A percentile compares a stretch with the other conserved stretches of the same genome.
phyloP scores from a whole-genome alignment of 1,140 invertebrate genomes.

The Plectrocnemia conspersa region DNA sequence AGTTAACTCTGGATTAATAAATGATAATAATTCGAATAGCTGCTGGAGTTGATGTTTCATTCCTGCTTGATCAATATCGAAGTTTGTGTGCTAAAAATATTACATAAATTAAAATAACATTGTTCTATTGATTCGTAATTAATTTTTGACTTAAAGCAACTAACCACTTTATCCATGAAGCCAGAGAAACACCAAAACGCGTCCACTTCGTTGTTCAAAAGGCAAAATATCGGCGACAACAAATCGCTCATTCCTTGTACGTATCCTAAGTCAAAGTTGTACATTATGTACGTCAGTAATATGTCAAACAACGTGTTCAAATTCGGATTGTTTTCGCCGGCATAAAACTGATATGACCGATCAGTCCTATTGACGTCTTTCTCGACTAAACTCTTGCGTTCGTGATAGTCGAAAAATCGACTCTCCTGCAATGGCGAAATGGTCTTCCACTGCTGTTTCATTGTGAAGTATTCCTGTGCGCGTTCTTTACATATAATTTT shows the following conservation, averaged over 20 bases:
- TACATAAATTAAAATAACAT: constrained; percentile 21
- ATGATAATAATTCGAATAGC: constrained; percentile 73
- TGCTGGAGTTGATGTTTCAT: constrained; percentile 92
- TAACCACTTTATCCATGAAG: constrained; percentile 94
- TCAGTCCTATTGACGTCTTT: constrained; percentile 98
- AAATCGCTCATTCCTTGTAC: constrained; percentile 98
- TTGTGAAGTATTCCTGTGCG: constrained; percentile 85
- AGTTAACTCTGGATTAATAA: constrained; percentile 79
- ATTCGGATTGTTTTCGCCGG: constrained; percentile 88
- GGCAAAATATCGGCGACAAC: constrained; percentile 84
- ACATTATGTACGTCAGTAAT: constrained; percentile 99
- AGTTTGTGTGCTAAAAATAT: constrained; percentile 76
- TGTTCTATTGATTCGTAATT: constrained; percentile 4
- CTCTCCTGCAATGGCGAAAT: constrained; percentile 83
- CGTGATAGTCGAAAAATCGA: constrained; percentile 82
- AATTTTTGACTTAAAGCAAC: too few species aligned
- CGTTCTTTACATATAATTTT: constrained; percentile 64
- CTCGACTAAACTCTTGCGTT: constrained; percentile 91
- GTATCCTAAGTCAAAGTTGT: constrained; percentile 97
- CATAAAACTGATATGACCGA: constrained; percentile 83
- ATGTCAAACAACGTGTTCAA: constrained; percentile 82
- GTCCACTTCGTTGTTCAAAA: constrained; percentile 90
- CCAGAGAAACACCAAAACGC: constrained; percentile 99
- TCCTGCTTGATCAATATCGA: constrained; percentile 94
- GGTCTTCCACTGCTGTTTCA: constrained; percentile 96